A percentile compares a stretch with the other conserved stretches of the same genome.
phyloP scores from a whole-genome alignment of 2,888 invertebrate species.

The Eumerus sabulonum region DNA sequence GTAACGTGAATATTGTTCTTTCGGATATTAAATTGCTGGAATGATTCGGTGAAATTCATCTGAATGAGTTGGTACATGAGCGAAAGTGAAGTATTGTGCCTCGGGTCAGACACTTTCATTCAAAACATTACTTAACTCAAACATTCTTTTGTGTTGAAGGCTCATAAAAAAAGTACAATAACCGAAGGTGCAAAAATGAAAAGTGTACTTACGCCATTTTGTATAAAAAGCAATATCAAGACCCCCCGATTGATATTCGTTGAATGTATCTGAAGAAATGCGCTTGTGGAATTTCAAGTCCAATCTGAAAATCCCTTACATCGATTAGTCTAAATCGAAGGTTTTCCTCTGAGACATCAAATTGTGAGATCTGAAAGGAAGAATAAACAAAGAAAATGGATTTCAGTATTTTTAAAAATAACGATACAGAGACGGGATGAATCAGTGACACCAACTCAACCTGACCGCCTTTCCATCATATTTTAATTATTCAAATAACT shows the following conservation, averaged over 20 bases:
- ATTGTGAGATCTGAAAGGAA: constrained; percentile 40
- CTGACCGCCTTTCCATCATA: too few relatives aligned
- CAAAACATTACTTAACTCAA: too few relatives aligned
- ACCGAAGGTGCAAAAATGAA: neutral
- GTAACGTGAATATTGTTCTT: too few relatives aligned
- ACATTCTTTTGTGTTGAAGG: too few relatives aligned
- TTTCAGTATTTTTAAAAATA: neutral
- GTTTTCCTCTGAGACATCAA: neutral
- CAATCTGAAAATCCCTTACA: constrained; percentile 34
- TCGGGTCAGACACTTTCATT: too few relatives aligned
- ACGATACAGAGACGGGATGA: neutral
- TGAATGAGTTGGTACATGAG: too few relatives aligned
- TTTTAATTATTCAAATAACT: too few relatives aligned
- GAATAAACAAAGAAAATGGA: neutral
- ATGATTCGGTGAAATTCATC: too few relatives aligned
- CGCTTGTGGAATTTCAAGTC: constrained; percentile 31
- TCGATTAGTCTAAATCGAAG: constrained; percentile 26
- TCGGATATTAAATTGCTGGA: too few relatives aligned
- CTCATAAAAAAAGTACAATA: neutral
- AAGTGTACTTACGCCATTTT: constrained; percentile 60
- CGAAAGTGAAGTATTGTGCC: too few relatives aligned
- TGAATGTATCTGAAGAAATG: constrained; percentile 64
- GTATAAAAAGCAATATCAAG: constrained; percentile 58
- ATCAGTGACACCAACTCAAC: too few relatives aligned
- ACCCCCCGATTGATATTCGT: constrained; percentile 53